Conservation (phyloP, 2,888 invertebrate genomes). For the Galerucella pusilla region DNA sequence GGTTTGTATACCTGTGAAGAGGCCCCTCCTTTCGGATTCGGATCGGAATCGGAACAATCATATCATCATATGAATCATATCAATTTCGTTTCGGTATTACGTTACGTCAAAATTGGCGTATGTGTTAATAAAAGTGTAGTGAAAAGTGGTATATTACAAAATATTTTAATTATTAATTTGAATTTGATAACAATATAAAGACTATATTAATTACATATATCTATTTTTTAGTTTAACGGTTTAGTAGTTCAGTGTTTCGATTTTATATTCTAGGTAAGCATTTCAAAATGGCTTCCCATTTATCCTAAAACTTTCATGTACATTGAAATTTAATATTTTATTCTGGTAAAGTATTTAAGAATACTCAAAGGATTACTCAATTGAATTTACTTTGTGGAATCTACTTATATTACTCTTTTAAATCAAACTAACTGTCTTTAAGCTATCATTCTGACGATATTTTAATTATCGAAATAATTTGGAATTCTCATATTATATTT, state of each 20-base stretch:
- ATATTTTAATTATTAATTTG: constrained; percentile 5
- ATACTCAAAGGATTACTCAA: neutral
- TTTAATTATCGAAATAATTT: too few species aligned
- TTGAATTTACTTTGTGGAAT: too few species aligned
- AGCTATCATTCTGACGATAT: too few species aligned
- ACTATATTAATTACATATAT: constrained; percentile 14
- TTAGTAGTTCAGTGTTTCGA: neutral
- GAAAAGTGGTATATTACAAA: constrained; percentile 7
- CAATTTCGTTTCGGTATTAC: neutral
- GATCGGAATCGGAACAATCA: too few species aligned
- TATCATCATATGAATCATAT: too few species aligned
- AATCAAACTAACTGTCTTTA: too few species aligned
- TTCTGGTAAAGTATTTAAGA: neutral
- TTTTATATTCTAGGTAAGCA: constrained; percentile 34
- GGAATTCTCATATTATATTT: too few species aligned
- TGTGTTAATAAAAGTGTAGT: constrained; percentile 2
- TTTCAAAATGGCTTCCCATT: constrained; percentile 14
- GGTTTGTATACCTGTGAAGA: too few species aligned
- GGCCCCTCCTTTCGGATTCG: too few species aligned
- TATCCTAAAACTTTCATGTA: neutral
- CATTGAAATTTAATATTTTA: neutral
- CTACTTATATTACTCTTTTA: too few species aligned
- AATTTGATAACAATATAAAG: neutral
- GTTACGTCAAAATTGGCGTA: neutral
- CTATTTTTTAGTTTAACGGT: constrained; percentile 15